Conservation (phyloP, 2,888 invertebrate genomes). For the Endomychus coccineus region DNA sequence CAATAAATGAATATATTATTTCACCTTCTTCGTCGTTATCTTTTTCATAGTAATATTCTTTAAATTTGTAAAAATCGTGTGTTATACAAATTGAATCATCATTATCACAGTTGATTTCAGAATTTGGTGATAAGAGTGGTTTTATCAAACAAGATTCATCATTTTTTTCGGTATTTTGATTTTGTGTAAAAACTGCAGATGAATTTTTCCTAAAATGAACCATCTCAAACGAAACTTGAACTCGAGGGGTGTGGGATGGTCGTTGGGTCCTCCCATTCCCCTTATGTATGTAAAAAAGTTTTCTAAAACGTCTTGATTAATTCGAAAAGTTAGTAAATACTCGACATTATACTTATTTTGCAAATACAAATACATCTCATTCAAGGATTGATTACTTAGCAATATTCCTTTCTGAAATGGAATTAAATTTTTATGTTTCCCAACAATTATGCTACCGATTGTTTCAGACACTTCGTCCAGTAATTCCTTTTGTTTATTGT, state of each 20-base stretch:
- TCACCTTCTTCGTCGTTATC: conserved; percentile 2
- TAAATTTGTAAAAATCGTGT: conserved; percentile 5
- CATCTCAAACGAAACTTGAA: conserved; percentile 23
- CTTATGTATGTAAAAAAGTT: conserved; percentile 29
- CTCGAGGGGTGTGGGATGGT: conserved; percentile 26
- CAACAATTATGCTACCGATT: conserved; percentile 20
- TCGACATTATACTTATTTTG: conserved; percentile 20
- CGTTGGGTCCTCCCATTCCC: conserved; percentile 26
- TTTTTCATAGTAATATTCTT: background rate
- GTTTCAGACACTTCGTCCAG: conserved; percentile 17
- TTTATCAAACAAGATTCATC: conserved; percentile 6
- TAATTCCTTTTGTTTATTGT: conserved; percentile 20
- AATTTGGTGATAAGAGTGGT: conserved; percentile 3
- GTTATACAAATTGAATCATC: conserved; percentile 3
- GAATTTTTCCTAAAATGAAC: conserved; percentile 28
- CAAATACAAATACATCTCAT: conserved; percentile 18
- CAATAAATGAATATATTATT: conserved; percentile 8
- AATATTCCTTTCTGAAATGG: conserved; percentile 23
- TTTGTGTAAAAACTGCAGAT: conserved; percentile 20
- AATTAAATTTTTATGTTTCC: conserved; percentile 18
- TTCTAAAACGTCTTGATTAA: conserved; percentile 25
- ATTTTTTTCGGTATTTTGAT: conserved; percentile 10
- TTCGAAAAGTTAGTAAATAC: conserved; percentile 21
- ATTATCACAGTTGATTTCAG: conserved; percentile 3
- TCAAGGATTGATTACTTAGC: conserved; percentile 16